Percentiles rank a stretch among this genome's conserved stretches.
These are phyloP conservation scores for Spodoptera exigua DNA, from an alignment of 2,888 invertebrate genomes.

Conservation along the genomic window DNA sequence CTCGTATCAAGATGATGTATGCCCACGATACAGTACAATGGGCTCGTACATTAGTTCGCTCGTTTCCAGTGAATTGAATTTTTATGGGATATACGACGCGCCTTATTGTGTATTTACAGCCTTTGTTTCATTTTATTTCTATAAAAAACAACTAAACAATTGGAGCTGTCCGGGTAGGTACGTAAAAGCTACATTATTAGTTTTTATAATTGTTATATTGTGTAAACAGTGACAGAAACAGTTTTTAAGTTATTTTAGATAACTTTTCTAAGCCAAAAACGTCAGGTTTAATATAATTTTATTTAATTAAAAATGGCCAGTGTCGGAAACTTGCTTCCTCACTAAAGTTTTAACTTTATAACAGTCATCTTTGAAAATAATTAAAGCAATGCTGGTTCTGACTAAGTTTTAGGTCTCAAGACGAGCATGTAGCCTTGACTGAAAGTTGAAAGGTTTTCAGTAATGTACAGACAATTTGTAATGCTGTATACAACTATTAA, in stretches of 20 bases:
- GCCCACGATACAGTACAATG: constrained; percentile 70
- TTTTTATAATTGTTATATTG: too few species aligned
- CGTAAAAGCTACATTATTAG: too few species aligned
- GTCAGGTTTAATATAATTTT: neutral
- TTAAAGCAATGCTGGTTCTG: constrained; percentile 34
- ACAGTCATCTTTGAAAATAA: constrained; percentile 37
- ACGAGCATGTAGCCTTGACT: constrained; percentile 38
- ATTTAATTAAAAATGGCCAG: constrained; percentile 4
- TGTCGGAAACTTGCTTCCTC: constrained; percentile 9
- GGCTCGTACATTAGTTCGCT: constrained; percentile 65
- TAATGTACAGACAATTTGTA: constrained; percentile 71
- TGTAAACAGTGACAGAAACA: too few species aligned
- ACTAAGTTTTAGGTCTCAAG: constrained; percentile 38
- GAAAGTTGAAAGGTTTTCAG: constrained; percentile 61
- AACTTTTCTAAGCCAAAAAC: neutral
- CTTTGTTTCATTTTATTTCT: constrained; percentile 3
- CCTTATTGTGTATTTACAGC: constrained; percentile 35
- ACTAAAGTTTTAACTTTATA: constrained; percentile 36
- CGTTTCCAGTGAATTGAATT: constrained; percentile 66
- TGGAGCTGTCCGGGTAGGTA: too few species aligned
- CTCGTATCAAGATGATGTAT: constrained; percentile 76
- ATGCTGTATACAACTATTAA: constrained; percentile 70
- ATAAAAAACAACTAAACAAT: too few species aligned
- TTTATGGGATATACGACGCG: constrained; percentile 55
- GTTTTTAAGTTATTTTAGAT: too few species aligned